phyloP scores from a whole-genome alignment of 2,888 invertebrate species.

The Lypha dubia region DNA sequence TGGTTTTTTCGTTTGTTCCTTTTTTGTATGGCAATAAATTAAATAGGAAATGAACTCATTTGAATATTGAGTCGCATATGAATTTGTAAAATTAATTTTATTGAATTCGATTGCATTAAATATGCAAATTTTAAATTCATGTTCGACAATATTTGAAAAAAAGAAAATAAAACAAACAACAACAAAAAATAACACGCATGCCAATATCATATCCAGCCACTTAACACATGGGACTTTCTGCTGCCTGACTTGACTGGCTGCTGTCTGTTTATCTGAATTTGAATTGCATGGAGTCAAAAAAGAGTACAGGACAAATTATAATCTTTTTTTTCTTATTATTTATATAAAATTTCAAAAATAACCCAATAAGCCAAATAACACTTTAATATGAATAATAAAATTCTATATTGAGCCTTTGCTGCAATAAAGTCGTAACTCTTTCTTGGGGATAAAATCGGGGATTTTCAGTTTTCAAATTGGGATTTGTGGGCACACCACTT shows the following conservation, averaged over 20 bases:
- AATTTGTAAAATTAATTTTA: constrained; percentile 47
- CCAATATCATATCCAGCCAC: constrained; percentile 8
- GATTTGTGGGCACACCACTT: too few relatives aligned
- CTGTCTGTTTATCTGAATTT: constrained; percentile 51
- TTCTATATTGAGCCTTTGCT: too few relatives aligned
- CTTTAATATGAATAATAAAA: too few relatives aligned
- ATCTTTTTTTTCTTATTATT: too few relatives aligned
- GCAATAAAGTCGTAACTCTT: too few relatives aligned
- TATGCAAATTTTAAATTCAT: constrained; percentile 61
- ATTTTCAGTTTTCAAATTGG: too few relatives aligned
- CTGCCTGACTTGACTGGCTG: too few relatives aligned
- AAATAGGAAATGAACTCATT: constrained; percentile 19
- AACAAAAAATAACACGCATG: not conserved
- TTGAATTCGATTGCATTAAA: constrained; percentile 64
- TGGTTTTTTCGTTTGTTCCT: constrained; percentile 25
- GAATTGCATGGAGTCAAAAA: constrained; percentile 35
- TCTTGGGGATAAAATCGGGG: too few relatives aligned
- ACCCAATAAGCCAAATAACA: not conserved
- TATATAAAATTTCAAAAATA: not conserved
- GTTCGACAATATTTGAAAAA: constrained; percentile 15
- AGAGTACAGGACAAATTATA: not conserved
- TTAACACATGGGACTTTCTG: constrained; percentile 38
- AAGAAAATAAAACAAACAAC: not conserved
- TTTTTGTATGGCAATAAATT: constrained; percentile 34
- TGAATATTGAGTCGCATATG: constrained; percentile 24